Evolutionary conservation across 2,888 invertebrate species (phyloP).

Genomic region (Encarsia formosa): DNA sequence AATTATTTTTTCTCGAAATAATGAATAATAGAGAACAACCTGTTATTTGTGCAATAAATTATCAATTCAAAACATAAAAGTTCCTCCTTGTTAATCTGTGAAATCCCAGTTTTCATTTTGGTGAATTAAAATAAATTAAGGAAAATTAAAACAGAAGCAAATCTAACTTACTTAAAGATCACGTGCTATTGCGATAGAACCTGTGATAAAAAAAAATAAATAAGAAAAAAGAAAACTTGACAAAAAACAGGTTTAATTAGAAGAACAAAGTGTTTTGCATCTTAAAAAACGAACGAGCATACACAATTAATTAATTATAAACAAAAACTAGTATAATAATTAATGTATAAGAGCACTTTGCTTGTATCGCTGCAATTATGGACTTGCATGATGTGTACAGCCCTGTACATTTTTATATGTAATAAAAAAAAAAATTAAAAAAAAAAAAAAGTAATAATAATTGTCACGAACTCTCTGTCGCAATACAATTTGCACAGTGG

Average conservation of each 20-base stretch:
- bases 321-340: constrained; percentile 39
- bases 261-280: constrained; percentile 15
- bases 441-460: constrained; percentile 20
- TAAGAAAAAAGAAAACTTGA: constrained; percentile 33
- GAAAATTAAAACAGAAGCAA: too few relatives aligned
- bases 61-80: too few relatives aligned
- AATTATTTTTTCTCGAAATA: too few relatives aligned
- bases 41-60: too few relatives aligned
- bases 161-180: constrained; percentile 24
- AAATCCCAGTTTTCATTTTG: too few relatives aligned
- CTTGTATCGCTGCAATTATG: constrained; percentile 48
- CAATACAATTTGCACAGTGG: constrained; percentile 7
- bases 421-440: constrained; percentile 34
- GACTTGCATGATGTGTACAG: constrained; percentile 47
- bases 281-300: constrained; percentile 32
- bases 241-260: constrained; percentile 28
- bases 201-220: constrained; percentile 29
- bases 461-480: constrained; percentile 6
- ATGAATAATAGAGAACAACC: too few relatives aligned
- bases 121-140: too few relatives aligned
- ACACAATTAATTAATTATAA: constrained; percentile 40
- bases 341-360: constrained; percentile 43
- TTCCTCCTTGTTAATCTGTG: too few relatives aligned
- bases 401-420: constrained; percentile 48
- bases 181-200: constrained; percentile 25